phyloP scores from a whole-genome alignment of 2,888 invertebrate species.

The Antheraea yamamai region DNA sequence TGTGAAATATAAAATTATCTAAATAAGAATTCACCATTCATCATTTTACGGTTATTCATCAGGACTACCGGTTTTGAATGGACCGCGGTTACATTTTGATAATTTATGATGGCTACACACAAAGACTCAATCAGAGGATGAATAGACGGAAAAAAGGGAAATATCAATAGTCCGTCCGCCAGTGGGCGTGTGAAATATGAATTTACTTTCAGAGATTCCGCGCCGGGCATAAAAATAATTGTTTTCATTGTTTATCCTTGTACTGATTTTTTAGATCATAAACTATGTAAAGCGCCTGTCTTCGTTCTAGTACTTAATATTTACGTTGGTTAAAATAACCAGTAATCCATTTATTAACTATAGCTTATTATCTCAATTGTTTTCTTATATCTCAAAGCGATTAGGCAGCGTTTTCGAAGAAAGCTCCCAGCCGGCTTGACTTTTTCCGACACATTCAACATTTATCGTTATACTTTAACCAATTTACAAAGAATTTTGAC shows the following conservation, averaged over 20 bases:
- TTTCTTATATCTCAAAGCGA: no score
- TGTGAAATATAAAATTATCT: not conserved
- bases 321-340: no score
- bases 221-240: not conserved
- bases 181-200: slow-evolving; percentile 7
- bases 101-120: slow-evolving; percentile 1
- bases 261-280: not conserved
- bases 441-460: no score
- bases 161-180: not conserved
- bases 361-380: no score
- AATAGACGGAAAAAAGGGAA: not conserved
- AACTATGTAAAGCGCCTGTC: not conserved
- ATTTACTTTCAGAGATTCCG: not conserved
- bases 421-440: no score
- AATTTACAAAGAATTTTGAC: no score
- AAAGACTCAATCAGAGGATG: slow-evolving; percentile 10
- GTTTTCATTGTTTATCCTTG: slow-evolving; percentile 6
- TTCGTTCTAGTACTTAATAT: no score
- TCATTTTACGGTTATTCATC: not conserved
- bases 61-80: not conserved
- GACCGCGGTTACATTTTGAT: not conserved
- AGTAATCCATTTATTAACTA: no score
- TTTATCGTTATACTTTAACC: no score
- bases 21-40: not conserved
- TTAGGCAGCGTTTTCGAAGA: no score